phyloP scores from a whole-genome alignment of 1,140 invertebrate genomes.

The Eulimnadia texana region DNA sequence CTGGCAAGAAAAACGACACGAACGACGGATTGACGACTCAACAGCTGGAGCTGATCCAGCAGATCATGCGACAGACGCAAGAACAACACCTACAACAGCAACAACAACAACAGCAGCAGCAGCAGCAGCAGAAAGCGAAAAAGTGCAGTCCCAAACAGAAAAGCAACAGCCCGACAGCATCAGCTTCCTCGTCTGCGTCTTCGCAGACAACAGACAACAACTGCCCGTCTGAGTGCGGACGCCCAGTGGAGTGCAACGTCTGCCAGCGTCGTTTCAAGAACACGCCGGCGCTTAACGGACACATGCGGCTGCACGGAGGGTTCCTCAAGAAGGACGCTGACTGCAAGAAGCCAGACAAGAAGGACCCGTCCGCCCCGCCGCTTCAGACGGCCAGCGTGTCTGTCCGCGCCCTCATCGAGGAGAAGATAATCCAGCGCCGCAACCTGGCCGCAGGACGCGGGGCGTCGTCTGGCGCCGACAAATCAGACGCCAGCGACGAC shows the following conservation, averaged over 20 bases:
- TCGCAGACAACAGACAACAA: not conserved
- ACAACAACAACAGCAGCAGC: conserved; percentile 25
- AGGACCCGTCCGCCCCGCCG: conserved; percentile 59
- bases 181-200: too few species aligned
- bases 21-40: conserved; percentile 53
- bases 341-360: conserved; percentile 35
- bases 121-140: conserved; percentile 22
- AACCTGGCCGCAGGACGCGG: conserved; percentile 23
- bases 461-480: not conserved
- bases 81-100: conserved; percentile 21
- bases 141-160: conserved; percentile 4
- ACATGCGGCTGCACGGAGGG: conserved; percentile 90
- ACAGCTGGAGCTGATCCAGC: conserved; percentile 56
- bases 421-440: conserved; percentile 77
- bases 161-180: not conserved
- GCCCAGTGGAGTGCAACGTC: conserved; percentile 80
- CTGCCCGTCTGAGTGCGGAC: not conserved
- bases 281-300: conserved; percentile 78
- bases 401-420: conserved; percentile 71
- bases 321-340: conserved; percentile 76
- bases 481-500: not conserved
- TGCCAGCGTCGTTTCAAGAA: conserved; percentile 93
- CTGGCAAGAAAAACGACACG: conserved; percentile 21
- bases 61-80: conserved; percentile 61
- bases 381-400: conserved; percentile 75